Evolutionary conservation across 2,113 vertebrate genomes (phyloP), one percentile per base, ranked within the genome.

Genomic region (Crypturellus undulatus): DNA sequence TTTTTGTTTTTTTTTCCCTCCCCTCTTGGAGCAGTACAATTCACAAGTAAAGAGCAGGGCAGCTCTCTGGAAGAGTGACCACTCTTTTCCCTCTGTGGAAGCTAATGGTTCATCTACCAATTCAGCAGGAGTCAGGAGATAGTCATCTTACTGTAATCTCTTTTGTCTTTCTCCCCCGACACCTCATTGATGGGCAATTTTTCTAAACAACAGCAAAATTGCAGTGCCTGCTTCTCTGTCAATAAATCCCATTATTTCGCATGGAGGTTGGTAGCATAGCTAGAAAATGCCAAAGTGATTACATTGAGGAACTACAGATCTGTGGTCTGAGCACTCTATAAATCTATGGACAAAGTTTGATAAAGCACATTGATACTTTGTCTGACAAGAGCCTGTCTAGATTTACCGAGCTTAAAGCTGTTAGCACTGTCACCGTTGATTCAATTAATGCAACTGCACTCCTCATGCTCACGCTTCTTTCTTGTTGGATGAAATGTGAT

Each of bases 201-300:
- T 97, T 97, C 96, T 94, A 96, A 97, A 97, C 95, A 97, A 84
- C 94, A 95, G 92, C 78, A 97, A 95, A 97, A 97, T 95, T 97
- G 95, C 96, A 79, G 86, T 38, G 84, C 95, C 91, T 76, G 94
- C 93, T 96, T 86, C 90, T 96, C 91, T 96, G 92, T 97, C 97
- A 97, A 97, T 97, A 97, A 96, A 97, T 96, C 94, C 96, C 96
- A 97, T 97, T 97, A 96, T 97, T 97, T 96, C 96, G 91, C 91
- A 43, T 86, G 91, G 94, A 96, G 95, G 87, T 89, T 95, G 87
- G 94, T 93, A 86, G 65, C 87, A 72, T 49, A 89, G 94, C 82
- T 94, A 69, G 89, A 93, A 97, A 97, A 96, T 82, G 92, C 96
- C 71, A 43, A 92, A 95, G 94, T 93, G 96, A 97, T 97, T 97